Evolutionary conservation across 2,888 invertebrate genomes (phyloP), one percentile per base, ranked within the genome.

Genomic region (Anagyrus pseudococci): DNA sequence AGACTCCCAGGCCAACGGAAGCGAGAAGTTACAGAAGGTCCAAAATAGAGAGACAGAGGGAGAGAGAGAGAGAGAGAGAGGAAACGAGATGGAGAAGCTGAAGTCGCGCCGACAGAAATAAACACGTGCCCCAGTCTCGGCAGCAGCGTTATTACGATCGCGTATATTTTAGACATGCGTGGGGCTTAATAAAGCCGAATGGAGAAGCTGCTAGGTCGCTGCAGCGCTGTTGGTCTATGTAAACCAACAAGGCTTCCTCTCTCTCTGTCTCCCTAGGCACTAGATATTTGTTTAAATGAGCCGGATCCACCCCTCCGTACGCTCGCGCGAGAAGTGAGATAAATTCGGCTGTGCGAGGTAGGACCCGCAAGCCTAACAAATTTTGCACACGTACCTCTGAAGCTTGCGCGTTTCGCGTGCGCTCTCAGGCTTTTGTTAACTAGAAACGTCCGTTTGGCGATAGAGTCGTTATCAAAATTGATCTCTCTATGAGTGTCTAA

Each of bases 141-240:
- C 13, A 1, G 37, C 15, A 6, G 22, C 33, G 33, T 58, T 44
- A 54, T 63, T 63, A 46, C 49, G 20, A 48, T 49, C 33, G 44
- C 43, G n/a, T n/a, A 47, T 47, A 46, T 23, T 59, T 47, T 25
- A 50, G 50, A 59, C 40, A 41, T 50, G 56, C 40, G 44, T 4
- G 17, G 17, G 29, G 29, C 54, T 49, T 41, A 54, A 62, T 58
- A 58, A 54, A 58, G 54, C 46, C n/a, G n/a, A n/a, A n/a, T n/a
- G n/a, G n/a, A n/a, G n/a, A n/a, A n/a, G n/a, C n/a, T n/a, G n/a
- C n/a, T n/a, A n/a, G n/a, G n/a, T n/a, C n/a, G n/a, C n/a, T n/a
- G n/a, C n/a, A n/a, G n/a, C n/a, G n/a, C n/a, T n/a, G n/a, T n/a
- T n/a, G n/a, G n/a, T n/a, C n/a, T n/a, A n/a, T n/a, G n/a, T n/a